Evolutionary conservation across 1,140 invertebrate species (phyloP).

Genomic region (Subanguina moxae): DNA sequence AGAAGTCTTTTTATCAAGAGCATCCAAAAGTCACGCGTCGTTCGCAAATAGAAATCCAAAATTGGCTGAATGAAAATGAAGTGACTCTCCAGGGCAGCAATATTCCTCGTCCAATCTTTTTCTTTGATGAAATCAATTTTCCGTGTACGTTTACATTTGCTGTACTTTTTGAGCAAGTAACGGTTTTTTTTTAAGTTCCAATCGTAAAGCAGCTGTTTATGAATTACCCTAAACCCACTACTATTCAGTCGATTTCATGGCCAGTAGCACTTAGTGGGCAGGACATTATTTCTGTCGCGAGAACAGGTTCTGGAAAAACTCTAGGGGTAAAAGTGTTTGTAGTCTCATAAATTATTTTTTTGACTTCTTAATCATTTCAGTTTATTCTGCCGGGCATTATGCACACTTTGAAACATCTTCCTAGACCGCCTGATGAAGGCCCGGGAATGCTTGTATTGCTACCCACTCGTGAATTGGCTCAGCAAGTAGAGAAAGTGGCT

Average conservation of each 20-base stretch:
- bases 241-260: constrained; percentile 61
- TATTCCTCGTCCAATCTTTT: constrained; percentile 51
- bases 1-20: constrained; percentile 53
- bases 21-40: constrained; percentile 40
- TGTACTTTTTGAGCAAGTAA: constrained; percentile 9
- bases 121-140: constrained; percentile 49
- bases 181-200: constrained; percentile 25
- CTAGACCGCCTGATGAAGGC: constrained; percentile 41
- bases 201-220: constrained; percentile 32
- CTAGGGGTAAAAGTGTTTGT: constrained; percentile 47
- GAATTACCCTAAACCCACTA: constrained; percentile 57
- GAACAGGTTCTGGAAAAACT: constrained; percentile 67
- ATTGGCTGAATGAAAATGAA: constrained; percentile 49
- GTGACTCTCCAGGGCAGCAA: constrained; percentile 47
- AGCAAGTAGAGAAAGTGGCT: constrained; percentile 89
- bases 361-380: too few relatives aligned
- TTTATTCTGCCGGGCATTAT: constrained; percentile 67
- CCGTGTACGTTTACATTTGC: constrained; percentile 17
- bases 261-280: constrained; percentile 62
- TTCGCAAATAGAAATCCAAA: constrained; percentile 45
- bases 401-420: constrained; percentile 83
- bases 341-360: too few relatives aligned
- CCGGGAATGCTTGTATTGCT: constrained; percentile 72
- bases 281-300: constrained; percentile 65
- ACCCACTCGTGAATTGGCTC: constrained; percentile 88